Evolutionary conservation across 2,113 vertebrate species (phyloP).

Genomic region (Aplodontia rufa): DNA sequence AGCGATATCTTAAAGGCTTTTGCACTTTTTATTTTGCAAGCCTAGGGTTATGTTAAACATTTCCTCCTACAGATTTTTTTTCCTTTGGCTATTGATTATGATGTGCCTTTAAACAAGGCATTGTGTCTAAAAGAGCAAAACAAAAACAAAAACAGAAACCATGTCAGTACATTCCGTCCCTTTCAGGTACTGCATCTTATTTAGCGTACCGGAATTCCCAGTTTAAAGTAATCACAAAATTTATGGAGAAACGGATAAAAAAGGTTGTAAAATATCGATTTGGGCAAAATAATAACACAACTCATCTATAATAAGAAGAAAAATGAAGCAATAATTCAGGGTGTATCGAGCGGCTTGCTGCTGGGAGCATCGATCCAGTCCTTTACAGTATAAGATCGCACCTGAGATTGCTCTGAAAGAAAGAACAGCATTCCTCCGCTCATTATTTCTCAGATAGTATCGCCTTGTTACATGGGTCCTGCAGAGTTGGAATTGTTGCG

Average conservation of each 20-base stretch:
- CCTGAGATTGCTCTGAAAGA: constrained; percentile 90
- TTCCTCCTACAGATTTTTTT: constrained; percentile 58
- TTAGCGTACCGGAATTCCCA: constrained; percentile 99
- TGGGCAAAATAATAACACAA: constrained; percentile 92
- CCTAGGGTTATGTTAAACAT: constrained; percentile 72
- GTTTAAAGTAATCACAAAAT: constrained; percentile 99
- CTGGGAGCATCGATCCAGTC: constrained; percentile 92
- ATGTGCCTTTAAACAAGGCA: constrained; percentile 78
- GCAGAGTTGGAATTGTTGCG: constrained; percentile 84
- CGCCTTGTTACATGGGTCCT: constrained; percentile 92
- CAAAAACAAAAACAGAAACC: constrained; percentile 75
- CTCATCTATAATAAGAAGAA: constrained; percentile 98
- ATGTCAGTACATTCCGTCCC: constrained; percentile 82
- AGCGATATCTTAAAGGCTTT: constrained; percentile 55
- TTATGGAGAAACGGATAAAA: constrained; percentile 99
- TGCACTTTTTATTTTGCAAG: constrained; percentile 78
- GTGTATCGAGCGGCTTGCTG: constrained; percentile 93
- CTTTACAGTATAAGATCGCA: constrained; percentile 94
- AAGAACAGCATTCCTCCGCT: constrained; percentile 83
- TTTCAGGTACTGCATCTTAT: constrained; percentile 91
- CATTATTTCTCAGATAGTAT: constrained; percentile 92
- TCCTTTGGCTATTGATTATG: constrained; percentile 82
- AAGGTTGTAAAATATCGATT: constrained; percentile 99
- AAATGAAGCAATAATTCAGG: constrained; percentile 99
- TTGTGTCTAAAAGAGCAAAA: constrained; percentile 78